Conservation (phyloP, 2,888 invertebrate species). For the Eilema sororculum region DNA sequence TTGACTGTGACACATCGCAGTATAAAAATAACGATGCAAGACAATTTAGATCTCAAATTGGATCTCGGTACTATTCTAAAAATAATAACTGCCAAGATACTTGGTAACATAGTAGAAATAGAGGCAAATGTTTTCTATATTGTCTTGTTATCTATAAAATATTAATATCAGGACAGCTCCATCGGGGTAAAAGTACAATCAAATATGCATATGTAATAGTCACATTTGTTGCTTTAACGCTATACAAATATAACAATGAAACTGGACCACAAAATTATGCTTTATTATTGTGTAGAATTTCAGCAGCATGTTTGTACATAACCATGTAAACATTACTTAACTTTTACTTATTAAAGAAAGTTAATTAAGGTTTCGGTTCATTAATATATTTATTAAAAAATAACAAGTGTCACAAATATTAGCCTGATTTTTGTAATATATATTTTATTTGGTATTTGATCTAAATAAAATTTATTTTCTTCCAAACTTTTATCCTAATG, state of each 20-base stretch:
- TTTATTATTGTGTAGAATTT: not conserved
- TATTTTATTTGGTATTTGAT: not conserved
- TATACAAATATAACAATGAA: not conserved
- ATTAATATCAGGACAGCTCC: slow-evolving; percentile 65
- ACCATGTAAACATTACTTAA: not conserved
- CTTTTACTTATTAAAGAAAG: not conserved
- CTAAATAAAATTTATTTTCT: too few relatives aligned
- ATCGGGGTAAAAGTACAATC: slow-evolving; percentile 55
- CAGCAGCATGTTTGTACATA: not conserved
- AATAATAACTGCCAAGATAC: slow-evolving; percentile 34
- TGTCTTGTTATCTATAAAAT: slow-evolving; percentile 57
- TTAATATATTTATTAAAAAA: not conserved
- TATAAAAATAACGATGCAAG: slow-evolving; percentile 47
- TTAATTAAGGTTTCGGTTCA: not conserved
- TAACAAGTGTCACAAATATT: too few relatives aligned
- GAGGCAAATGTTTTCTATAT: slow-evolving; percentile 52
- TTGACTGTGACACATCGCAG: slow-evolving; percentile 44
- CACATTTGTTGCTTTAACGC: slow-evolving; percentile 22
- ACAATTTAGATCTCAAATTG: slow-evolving; percentile 48
- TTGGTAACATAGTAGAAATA: slow-evolving; percentile 12
- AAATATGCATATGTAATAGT: slow-evolving; percentile 30
- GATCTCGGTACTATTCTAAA: slow-evolving; percentile 31
- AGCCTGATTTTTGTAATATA: not conserved
- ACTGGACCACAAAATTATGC: not conserved
- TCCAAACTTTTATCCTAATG: too few relatives aligned